Conservation (phyloP, 1,140 invertebrate species). For the Sipha flava region DNA sequence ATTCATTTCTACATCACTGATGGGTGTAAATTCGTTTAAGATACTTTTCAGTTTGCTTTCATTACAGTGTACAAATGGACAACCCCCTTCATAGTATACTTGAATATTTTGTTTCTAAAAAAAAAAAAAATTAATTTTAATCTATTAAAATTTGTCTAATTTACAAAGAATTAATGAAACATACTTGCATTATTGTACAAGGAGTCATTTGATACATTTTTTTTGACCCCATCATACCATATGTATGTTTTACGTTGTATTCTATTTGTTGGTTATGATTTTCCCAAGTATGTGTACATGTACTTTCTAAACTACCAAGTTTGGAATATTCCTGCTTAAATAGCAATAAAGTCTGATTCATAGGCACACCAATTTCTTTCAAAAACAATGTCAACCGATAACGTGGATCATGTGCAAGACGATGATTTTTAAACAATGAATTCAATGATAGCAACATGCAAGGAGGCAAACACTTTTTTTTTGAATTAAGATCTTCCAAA, state of each 20-base stretch:
- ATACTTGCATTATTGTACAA: slow-evolving; percentile 6
- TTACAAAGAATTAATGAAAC: not conserved
- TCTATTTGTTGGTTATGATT: slow-evolving; percentile 7
- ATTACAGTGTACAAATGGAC: slow-evolving; percentile 22
- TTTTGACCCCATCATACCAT: not conserved
- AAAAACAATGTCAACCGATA: slow-evolving; percentile 23
- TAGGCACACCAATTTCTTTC: slow-evolving; percentile 12
- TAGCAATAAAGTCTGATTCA: not conserved
- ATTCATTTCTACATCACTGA: not conserved
- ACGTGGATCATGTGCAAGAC: slow-evolving; percentile 17
- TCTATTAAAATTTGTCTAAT: not conserved
- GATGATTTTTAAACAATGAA: slow-evolving; percentile 7
- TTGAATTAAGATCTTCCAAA: not conserved
- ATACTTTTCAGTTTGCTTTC: not conserved
- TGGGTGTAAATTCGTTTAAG: not conserved
- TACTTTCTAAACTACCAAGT: not conserved
- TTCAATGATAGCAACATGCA: slow-evolving; percentile 12
- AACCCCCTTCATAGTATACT: slow-evolving; percentile 2
- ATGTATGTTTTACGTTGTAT: slow-evolving; percentile 9
- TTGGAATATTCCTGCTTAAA: slow-evolving; percentile 5
- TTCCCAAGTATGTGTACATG: slow-evolving; percentile 3
- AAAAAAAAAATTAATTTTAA: not conserved
- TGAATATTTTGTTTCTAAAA: slow-evolving; percentile 2
- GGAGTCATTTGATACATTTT: slow-evolving; percentile 9
- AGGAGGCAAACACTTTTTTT: not conserved